Evolutionary conservation across 2,113 vertebrate genomes (phyloP).

Genomic region (Aspidoscelis tigris): DNA sequence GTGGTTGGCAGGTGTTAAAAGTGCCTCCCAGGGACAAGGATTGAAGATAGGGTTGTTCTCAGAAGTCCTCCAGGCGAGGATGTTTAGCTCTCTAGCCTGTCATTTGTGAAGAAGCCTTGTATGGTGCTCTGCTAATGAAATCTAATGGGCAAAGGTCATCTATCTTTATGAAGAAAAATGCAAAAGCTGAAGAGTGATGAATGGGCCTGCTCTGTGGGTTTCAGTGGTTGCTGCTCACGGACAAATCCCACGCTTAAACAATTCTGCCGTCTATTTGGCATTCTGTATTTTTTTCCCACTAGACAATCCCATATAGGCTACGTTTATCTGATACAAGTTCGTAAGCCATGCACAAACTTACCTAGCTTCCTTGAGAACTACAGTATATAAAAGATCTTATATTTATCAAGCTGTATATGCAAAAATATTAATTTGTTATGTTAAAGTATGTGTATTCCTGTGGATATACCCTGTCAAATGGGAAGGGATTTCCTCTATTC

Average conservation of each 20-base stretch:
- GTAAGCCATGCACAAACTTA: slow-evolving; percentile 58
- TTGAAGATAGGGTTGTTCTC: slow-evolving; percentile 90
- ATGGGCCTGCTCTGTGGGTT: slow-evolving; percentile 76
- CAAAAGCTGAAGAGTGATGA: slow-evolving; percentile 79
- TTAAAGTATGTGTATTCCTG: background rate
- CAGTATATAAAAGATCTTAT: background rate
- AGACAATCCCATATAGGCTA: slow-evolving; percentile 52
- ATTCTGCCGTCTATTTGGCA: slow-evolving; percentile 59
- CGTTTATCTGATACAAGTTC: slow-evolving; percentile 53
- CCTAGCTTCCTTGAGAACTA: slow-evolving; percentile 4
- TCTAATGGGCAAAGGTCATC: slow-evolving; percentile 87
- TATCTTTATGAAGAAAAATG: slow-evolving; percentile 86
- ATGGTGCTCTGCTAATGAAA: slow-evolving; percentile 87
- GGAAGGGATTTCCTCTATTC: background rate
- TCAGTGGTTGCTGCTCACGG: slow-evolving; percentile 74
- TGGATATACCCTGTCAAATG: background rate
- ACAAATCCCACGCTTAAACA: slow-evolving; percentile 77
- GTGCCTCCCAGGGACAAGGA: slow-evolving; percentile 99
- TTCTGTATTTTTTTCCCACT: slow-evolving; percentile 57
- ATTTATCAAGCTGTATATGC: background rate
- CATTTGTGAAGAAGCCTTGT: slow-evolving; percentile 82
- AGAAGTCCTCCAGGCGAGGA: slow-evolving; percentile 86
- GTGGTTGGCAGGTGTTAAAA: slow-evolving; percentile 99
- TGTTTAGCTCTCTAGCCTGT: slow-evolving; percentile 82
- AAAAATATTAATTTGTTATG: too few species aligned